A percentile compares a stretch with the other conserved stretches of the same genome.
phyloP scores from a whole-genome alignment of 1,140 invertebrate species.

The Lethrus apterus region DNA sequence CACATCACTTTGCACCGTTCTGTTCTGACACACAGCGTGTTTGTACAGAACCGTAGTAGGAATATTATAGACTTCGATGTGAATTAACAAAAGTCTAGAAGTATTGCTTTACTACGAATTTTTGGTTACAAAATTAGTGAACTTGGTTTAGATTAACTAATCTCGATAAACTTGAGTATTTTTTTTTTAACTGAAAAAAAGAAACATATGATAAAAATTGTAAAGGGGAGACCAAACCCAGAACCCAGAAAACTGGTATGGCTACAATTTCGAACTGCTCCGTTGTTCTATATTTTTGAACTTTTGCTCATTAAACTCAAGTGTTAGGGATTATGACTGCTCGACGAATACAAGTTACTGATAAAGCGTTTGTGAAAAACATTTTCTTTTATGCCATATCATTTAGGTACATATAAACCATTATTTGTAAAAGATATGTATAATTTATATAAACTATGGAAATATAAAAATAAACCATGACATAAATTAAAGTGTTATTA shows the following conservation, averaged over 20 bases:
- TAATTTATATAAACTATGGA: neutral
- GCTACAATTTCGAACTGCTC: too few species aligned
- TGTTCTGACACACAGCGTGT: slow-evolving; percentile 11
- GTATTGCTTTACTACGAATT: neutral
- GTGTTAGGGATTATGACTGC: too few species aligned
- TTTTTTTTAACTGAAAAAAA: neutral
- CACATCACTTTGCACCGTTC: slow-evolving; percentile 10
- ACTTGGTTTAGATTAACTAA: neutral
- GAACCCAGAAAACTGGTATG: too few species aligned
- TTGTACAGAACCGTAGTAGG: slow-evolving; percentile 5
- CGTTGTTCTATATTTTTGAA: too few species aligned
- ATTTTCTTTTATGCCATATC: neutral
- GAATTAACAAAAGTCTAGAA: neutral
- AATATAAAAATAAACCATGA: slow-evolving; percentile 4
- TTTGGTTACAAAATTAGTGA: neutral
- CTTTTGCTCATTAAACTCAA: too few species aligned
- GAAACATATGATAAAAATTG: too few species aligned
- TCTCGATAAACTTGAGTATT: neutral
- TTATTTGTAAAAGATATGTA: neutral
- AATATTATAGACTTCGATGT: neutral
- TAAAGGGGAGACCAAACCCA: too few species aligned
- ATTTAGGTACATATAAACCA: neutral
- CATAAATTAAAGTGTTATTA: neutral
- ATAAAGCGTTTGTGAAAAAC: neutral
- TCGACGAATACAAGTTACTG: too few species aligned